Evolutionary conservation across 1,140 invertebrate species (phyloP).

Genomic region (Cataglyphis hispanica): DNA sequence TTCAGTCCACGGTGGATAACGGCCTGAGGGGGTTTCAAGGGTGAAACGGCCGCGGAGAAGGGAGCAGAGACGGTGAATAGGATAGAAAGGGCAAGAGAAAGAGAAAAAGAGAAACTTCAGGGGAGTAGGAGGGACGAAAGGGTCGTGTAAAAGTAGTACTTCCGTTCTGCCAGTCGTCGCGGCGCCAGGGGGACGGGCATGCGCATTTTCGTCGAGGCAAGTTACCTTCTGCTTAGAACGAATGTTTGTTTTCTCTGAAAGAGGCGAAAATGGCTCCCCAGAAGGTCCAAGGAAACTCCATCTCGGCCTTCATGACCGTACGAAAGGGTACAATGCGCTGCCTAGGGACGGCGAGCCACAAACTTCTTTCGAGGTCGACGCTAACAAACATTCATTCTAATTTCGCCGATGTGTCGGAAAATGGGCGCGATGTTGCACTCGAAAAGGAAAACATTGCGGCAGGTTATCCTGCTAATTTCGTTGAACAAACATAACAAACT

Average conservation of each 20-base stretch:
- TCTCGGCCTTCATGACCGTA: slow-evolving; percentile 31
- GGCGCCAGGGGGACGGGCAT: slow-evolving; percentile 74
- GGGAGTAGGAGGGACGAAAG: slow-evolving; percentile 56
- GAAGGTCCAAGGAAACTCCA: slow-evolving; percentile 49
- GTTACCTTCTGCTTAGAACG: slow-evolving; percentile 67
- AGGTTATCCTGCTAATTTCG: slow-evolving; percentile 71
- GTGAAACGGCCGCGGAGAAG: slow-evolving; percentile 58
- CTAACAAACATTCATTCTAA: slow-evolving; percentile 74
- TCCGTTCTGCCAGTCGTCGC: slow-evolving; percentile 78
- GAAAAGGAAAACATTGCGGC: slow-evolving; percentile 15
- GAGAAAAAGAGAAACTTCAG: background rate
- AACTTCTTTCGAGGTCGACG: slow-evolving; percentile 57
- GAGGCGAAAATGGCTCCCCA: slow-evolving; percentile 76
- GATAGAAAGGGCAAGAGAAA: background rate
- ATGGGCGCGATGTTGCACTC: slow-evolving; percentile 1
- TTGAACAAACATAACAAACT: slow-evolving; percentile 61
- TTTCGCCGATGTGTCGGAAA: slow-evolving; percentile 46
- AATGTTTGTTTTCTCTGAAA: slow-evolving; percentile 75
- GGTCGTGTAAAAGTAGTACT: slow-evolving; percentile 81
- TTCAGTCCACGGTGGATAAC: slow-evolving; percentile 64
- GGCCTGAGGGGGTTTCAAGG: slow-evolving; percentile 52
- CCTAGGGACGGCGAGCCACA: slow-evolving; percentile 10
- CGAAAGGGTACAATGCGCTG: slow-evolving; percentile 21
- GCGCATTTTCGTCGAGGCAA: slow-evolving; percentile 54
- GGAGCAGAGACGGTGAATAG: slow-evolving; percentile 42